phyloP scores from a whole-genome alignment of 1,140 invertebrate genomes.

The Maniola jurtina region DNA sequence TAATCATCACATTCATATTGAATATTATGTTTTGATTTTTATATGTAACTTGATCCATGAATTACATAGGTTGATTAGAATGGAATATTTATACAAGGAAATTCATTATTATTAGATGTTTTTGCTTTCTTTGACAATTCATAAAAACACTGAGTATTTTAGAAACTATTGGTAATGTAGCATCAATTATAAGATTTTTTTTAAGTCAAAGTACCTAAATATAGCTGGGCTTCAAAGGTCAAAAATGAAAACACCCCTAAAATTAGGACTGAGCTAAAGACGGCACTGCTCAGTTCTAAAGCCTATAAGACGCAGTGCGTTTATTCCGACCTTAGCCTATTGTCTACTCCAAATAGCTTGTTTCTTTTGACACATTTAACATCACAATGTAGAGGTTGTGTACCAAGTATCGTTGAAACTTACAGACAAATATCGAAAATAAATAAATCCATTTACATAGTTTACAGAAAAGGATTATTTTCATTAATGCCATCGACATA shows the following conservation, averaged over 20 bases:
- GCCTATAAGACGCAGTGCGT: slow-evolving; percentile 10
- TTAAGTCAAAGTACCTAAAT: neutral
- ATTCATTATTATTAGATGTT: too few relatives aligned
- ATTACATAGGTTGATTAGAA: too few relatives aligned
- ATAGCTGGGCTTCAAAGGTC: neutral
- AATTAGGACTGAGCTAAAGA: neutral
- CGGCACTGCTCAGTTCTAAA: slow-evolving; percentile 13
- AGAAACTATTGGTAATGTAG: too few relatives aligned
- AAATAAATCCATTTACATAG: too few relatives aligned
- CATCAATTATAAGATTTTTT: too few relatives aligned
- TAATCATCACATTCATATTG: neutral
- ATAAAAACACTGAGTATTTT: too few relatives aligned
- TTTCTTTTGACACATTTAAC: neutral
- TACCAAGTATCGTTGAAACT: neutral
- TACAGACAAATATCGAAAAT: too few relatives aligned
- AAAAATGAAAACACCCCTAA: neutral
- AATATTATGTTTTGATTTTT: neutral
- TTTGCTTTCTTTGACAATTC: too few relatives aligned
- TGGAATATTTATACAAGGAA: too few relatives aligned
- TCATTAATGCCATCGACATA: too few relatives aligned
- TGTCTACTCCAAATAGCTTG: neutral
- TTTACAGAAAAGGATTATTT: too few relatives aligned
- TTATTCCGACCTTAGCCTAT: slow-evolving; percentile 2
- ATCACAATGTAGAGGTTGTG: neutral
- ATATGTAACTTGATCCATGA: too few relatives aligned